Evolutionary conservation across 2,888 invertebrate genomes (phyloP).

Genomic region (Troides oblongomaculatus): DNA sequence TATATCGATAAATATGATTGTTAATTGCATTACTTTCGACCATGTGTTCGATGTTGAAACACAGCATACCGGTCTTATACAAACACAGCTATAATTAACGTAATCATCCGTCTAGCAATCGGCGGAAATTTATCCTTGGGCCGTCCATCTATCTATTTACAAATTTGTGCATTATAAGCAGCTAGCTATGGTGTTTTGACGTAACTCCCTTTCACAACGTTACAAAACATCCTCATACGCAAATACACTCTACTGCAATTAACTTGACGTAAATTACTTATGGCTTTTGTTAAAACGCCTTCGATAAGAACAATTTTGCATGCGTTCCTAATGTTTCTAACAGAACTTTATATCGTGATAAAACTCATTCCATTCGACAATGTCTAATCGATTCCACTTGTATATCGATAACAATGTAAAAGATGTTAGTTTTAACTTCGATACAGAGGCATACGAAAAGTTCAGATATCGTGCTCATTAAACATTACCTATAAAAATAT

Average conservation of each 20-base stretch:
- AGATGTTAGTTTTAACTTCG: constrained; percentile 17
- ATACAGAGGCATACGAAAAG: not conserved
- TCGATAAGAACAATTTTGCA: constrained; percentile 41
- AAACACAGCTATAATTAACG: constrained; percentile 39
- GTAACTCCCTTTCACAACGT: constrained; percentile 15
- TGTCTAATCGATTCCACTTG: constrained; percentile 19
- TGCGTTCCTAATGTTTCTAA: constrained; percentile 45
- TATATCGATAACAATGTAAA: not conserved
- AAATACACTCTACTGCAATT: constrained; percentile 33
- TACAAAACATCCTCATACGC: constrained; percentile 31
- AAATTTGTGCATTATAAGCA: constrained; percentile 13
- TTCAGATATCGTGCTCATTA: too few relatives aligned
- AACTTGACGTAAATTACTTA: constrained; percentile 37
- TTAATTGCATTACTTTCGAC: too few relatives aligned
- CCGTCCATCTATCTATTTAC: constrained; percentile 37
- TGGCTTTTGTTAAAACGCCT: constrained; percentile 38
- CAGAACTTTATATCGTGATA: constrained; percentile 23
- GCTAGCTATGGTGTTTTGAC: constrained; percentile 18
- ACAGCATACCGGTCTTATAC: constrained; percentile 25
- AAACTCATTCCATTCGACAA: constrained; percentile 11
- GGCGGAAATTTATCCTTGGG: constrained; percentile 53
- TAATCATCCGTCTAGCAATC: constrained; percentile 56
- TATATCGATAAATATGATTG: too few relatives aligned
- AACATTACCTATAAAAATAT: too few relatives aligned
- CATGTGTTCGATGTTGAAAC: constrained; percentile 34